These are phyloP conservation scores for Phragmatobia fuliginosa DNA, from an alignment of 2,888 invertebrate species.

Conservation along the genomic window DNA sequence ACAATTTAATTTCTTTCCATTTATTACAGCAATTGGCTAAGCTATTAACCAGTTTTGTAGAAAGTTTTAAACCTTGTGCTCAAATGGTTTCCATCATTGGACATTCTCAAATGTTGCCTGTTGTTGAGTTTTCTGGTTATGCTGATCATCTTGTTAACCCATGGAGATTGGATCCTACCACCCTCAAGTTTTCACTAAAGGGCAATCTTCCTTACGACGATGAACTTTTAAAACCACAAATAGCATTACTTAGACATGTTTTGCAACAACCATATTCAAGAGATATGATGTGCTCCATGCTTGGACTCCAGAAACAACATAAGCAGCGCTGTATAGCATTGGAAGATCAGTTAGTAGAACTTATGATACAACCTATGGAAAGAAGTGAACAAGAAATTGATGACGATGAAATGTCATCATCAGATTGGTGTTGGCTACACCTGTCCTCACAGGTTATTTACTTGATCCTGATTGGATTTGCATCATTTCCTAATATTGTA, in stretches of 20 bases:
- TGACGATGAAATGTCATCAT: conserved; percentile 87
- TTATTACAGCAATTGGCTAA: conserved; percentile 92
- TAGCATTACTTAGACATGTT: conserved; percentile 94
- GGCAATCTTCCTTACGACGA: conserved; percentile 95
- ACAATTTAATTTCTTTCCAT: conserved; percentile 17
- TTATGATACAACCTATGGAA: conserved; percentile 97
- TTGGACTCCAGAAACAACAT: conserved; percentile 96
- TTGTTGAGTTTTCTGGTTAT: conserved; percentile 97
- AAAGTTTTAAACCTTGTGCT: conserved; percentile 96
- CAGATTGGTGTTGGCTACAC: conserved; percentile 96
- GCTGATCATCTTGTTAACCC: conserved; percentile 96
- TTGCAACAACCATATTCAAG: conserved; percentile 97
- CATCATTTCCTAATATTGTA: conserved; percentile 97
- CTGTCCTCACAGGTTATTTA: conserved; percentile 97
- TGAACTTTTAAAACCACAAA: conserved; percentile 95
- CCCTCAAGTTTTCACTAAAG: conserved; percentile 88
- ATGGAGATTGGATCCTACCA: conserved; percentile 96
- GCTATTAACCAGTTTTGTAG: conserved; percentile 94
- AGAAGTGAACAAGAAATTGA: conserved; percentile 91
- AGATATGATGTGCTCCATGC: conserved; percentile 98
- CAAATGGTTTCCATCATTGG: conserved; percentile 98
- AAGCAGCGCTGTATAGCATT: conserved; percentile 95
- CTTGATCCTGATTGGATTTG: conserved; percentile 97
- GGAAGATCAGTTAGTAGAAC: conserved; percentile 96
- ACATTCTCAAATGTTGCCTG: conserved; percentile 96